Evolutionary conservation across 2,113 vertebrate genomes (phyloP).

Genomic region (Xenotilapia flavipinnis): DNA sequence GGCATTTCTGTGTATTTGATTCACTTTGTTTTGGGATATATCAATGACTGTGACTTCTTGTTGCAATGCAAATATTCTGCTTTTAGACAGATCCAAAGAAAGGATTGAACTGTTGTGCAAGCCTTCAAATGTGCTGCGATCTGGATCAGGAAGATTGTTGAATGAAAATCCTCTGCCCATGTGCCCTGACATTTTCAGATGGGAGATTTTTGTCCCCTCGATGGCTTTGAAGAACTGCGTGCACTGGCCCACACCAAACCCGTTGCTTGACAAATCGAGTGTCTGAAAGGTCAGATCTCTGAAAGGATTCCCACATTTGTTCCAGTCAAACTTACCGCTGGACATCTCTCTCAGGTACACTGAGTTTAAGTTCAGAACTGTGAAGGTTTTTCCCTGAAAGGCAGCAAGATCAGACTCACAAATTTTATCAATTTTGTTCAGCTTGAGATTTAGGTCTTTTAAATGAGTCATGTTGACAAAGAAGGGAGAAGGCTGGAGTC

Average conservation of each 20-base stretch:
- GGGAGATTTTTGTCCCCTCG: conserved; percentile 69
- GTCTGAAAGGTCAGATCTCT: conserved; percentile 66
- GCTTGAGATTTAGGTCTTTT: conserved; percentile 64
- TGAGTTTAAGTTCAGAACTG: conserved; percentile 57
- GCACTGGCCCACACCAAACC: conserved; percentile 31
- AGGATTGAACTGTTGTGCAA: conserved; percentile 68
- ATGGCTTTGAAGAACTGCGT: conserved; percentile 68
- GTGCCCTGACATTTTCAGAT: conserved; percentile 60
- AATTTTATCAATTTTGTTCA: conserved; percentile 68
- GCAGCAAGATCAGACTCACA: conserved; percentile 77
- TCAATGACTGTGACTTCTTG: conserved; percentile 61
- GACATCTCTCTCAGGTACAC: conserved; percentile 20
- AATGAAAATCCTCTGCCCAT: conserved; percentile 78
- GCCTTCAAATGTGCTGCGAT: conserved; percentile 71
- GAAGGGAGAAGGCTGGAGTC: conserved; percentile 73
- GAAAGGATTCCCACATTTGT: conserved; percentile 80
- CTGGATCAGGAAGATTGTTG: conserved; percentile 76
- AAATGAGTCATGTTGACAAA: conserved; percentile 77
- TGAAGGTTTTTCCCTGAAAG: conserved; percentile 77
- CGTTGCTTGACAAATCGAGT: conserved; percentile 70
- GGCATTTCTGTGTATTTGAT: conserved; percentile 68
- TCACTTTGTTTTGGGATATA: conserved; percentile 76
- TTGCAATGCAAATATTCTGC: conserved; percentile 75
- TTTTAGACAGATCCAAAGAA: conserved; percentile 72
- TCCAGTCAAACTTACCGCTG: conserved; percentile 61